These are phyloP conservation scores for Uloborus diversus DNA, from an alignment of 1,140 invertebrate species.

Conservation along the genomic window DNA sequence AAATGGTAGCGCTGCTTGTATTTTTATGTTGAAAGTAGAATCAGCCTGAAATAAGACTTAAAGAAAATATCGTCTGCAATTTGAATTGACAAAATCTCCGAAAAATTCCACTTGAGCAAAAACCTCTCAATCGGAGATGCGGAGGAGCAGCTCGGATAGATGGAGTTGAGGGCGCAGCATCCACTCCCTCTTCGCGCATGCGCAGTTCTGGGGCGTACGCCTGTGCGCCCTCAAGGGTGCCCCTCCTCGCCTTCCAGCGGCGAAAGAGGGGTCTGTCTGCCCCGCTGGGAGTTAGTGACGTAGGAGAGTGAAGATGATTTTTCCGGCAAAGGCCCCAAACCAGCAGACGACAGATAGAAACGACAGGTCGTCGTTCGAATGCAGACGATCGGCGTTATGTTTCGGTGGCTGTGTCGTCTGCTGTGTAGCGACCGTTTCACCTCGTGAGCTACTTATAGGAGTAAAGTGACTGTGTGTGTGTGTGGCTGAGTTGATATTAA, in stretches of 20 bases:
- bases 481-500: background rate
- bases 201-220: background rate
- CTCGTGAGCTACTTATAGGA: background rate
- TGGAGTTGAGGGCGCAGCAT: background rate
- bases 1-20: no score
- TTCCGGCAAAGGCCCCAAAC: conserved; percentile 17
- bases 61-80: no score
- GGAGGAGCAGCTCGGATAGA: conserved; percentile 2
- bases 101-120: no score
- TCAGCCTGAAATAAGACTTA: no score
- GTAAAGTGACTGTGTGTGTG: background rate
- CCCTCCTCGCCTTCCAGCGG: conserved; percentile 7
- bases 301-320: conserved; percentile 24
- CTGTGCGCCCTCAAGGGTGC: conserved; percentile 12
- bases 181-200: background rate
- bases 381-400: conserved; percentile 21
- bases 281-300: background rate
- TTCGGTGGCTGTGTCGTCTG: background rate
- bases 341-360: conserved; percentile 26
- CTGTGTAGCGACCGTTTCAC: background rate
- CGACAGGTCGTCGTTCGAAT: background rate
- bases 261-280: background rate
- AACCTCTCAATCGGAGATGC: conserved; percentile 13
- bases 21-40: no score
- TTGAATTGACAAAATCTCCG: no score